Evolutionary conservation across 2,797 vertebrate species (phyloP).

Genomic region (Acanthopagrus latus): DNA sequence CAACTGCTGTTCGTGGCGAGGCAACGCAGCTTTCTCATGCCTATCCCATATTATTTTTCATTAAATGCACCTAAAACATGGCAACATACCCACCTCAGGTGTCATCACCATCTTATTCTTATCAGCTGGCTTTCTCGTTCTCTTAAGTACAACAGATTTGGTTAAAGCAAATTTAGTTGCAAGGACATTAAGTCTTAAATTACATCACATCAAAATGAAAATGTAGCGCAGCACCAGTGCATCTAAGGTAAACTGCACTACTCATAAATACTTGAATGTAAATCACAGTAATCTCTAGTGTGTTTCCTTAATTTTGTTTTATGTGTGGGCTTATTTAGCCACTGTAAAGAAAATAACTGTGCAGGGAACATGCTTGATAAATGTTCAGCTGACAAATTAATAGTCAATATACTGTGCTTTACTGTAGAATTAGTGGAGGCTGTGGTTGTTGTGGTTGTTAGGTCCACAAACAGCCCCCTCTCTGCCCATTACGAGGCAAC

Average conservation of each 20-base stretch:
- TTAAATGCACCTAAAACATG: background rate
- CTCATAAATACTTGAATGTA: background rate
- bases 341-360: background rate
- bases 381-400: background rate
- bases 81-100: background rate
- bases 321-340: background rate
- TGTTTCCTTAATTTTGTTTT: background rate
- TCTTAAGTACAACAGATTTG: constrained; percentile 7
- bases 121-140: background rate
- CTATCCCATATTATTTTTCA: background rate
- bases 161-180: constrained; percentile 1
- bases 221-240: background rate
- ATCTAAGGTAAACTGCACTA: background rate
- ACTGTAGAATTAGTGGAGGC: background rate
- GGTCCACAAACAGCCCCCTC: background rate
- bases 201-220: background rate
- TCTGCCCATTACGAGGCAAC: constrained; percentile 31
- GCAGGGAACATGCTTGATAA: background rate
- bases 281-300: background rate
- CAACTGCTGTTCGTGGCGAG: constrained; percentile 43
- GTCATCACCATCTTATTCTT: background rate
- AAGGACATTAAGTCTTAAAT: background rate
- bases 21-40: constrained; percentile 21
- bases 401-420: background rate
- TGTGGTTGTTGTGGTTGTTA: constrained; percentile 3